Base-by-base conservation (phyloP, 1,140 invertebrate species). In the Gerris buenoi region DNA sequence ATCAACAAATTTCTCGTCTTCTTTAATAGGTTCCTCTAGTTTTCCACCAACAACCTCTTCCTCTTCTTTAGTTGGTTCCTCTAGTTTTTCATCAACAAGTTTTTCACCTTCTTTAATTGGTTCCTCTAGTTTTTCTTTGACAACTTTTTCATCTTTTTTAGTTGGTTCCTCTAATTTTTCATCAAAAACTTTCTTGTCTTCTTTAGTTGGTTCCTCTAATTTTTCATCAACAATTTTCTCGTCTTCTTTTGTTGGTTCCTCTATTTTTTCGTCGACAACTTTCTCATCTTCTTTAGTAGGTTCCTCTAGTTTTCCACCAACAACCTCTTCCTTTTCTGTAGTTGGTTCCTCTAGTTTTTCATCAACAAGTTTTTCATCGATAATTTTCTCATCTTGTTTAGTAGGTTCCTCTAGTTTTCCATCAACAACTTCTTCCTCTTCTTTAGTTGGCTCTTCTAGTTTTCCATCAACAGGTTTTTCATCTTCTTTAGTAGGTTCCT, bases 41-140 rank as follows among this genome's bases (percentile, higher is more conserved):
- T n/a, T 60, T 66, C 15, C 66, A 67, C 63, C 56, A 25, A 14
- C 26, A 46, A 27, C 23, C 63, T 46, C 23, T n/a, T 29, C 28
- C 25, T 25, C 26, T 57, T 66, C 25, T 14, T 72, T 77, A 75
- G 57, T 77, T 76, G 13, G 76, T 75, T 65, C 26, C 18, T 65
- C 67, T 76, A 75, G 68, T 76, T 76, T 64, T 76, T 77, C 27
- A 75, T 76, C 59, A 77, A 75, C 56, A 76, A 75, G 15, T 76
- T 65, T 2, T 74, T 70, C 64, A 73, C 65, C 67, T 1, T 13
- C 33, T 64, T 23, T 27, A 2, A 23, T 18, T 64, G 27, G 27
- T 25, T 59, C 28, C 13, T 25, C 15, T 10, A 15, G 10, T 61
- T 59, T 23, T 15, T 61, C 5, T 23, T 61, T 23, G 5, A 67